A percentile compares a stretch with the other conserved stretches of the same genome.
These are phyloP conservation scores for Paramuricea clavata DNA, from an alignment of 92 coral and sea anemone species.

Conservation along the genomic window DNA sequence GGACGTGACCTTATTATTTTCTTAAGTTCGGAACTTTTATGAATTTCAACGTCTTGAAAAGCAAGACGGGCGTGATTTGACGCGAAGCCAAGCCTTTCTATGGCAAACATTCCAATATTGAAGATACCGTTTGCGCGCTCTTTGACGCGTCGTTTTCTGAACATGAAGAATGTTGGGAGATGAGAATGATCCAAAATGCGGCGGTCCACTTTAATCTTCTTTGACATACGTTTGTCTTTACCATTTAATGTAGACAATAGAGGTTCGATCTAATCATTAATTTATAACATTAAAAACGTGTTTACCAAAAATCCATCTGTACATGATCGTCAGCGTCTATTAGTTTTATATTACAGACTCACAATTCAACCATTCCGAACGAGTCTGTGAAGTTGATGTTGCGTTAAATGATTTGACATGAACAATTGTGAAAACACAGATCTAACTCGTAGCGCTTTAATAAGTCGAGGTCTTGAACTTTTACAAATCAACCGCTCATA, in stretches of 20 bases:
- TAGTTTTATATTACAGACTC: not conserved
- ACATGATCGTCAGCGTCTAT: not conserved
- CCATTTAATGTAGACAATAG: conserved; percentile 6
- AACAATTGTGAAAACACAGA: too few species aligned
- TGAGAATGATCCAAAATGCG: not conserved
- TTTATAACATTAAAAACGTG: conserved; percentile 9
- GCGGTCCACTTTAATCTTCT: not conserved
- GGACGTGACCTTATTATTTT: conserved; percentile 7
- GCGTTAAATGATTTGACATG: not conserved
- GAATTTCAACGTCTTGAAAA: not conserved
- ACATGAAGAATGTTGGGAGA: not conserved
- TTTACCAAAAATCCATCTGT: conserved; percentile 4
- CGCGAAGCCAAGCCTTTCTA: not conserved
- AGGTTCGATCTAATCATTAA: not conserved
- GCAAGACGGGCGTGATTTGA: conserved; percentile 4
- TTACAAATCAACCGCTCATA: too few species aligned
- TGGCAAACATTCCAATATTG: too few species aligned
- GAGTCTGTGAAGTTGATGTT: not conserved
- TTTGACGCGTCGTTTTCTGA: not conserved
- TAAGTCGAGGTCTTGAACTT: too few species aligned
- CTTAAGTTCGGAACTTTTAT: conserved; percentile 15
- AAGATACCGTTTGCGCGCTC: not conserved
- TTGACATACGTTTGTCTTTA: conserved; percentile 29
- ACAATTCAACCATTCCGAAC: not conserved
- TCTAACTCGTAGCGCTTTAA: too few species aligned